Evolutionary conservation across 2,888 invertebrate genomes (phyloP).

Genomic region (Neoitamus cyanurus): DNA sequence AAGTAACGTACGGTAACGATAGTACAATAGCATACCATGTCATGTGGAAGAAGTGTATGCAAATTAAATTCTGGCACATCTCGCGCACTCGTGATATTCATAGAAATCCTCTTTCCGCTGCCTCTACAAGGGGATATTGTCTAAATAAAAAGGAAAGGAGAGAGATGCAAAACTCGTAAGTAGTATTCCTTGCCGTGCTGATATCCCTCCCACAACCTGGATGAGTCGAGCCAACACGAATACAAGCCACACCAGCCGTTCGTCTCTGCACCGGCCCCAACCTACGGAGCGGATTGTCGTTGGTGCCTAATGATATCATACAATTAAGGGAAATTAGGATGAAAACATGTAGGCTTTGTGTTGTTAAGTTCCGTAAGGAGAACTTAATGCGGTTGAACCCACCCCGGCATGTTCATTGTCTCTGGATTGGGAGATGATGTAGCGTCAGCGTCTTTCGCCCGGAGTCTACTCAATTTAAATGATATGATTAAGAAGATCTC

Average conservation of each 20-base stretch:
- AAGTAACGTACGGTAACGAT: neutral
- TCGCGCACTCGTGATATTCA: neutral
- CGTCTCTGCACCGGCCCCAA: neutral
- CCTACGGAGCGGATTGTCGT: neutral
- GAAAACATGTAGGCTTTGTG: constrained; percentile 13
- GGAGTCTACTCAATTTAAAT: constrained; percentile 18
- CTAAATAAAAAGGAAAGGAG: neutral
- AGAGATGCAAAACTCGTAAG: neutral
- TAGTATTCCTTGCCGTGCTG: neutral
- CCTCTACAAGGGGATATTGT: neutral
- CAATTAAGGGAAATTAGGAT: constrained; percentile 34
- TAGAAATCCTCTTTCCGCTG: neutral
- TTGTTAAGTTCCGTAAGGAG: constrained; percentile 19
- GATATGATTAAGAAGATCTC: constrained; percentile 1
- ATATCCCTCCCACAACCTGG: neutral
- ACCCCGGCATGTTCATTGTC: neutral
- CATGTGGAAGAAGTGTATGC: constrained; percentile 6
- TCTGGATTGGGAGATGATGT: neutral
- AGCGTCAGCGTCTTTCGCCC: neutral
- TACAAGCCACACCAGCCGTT: neutral
- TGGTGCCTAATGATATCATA: constrained; percentile 26
- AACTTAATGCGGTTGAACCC: constrained; percentile 19
- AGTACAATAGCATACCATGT: constrained; percentile 15
- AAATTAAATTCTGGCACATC: constrained; percentile 21
- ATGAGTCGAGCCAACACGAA: neutral